A percentile compares a stretch with the other conserved stretches of the same genome.
phyloP scores from a whole-genome alignment of 37 sponge, comb jelly and placozoan genomes.

The Eunapius fragilis region DNA sequence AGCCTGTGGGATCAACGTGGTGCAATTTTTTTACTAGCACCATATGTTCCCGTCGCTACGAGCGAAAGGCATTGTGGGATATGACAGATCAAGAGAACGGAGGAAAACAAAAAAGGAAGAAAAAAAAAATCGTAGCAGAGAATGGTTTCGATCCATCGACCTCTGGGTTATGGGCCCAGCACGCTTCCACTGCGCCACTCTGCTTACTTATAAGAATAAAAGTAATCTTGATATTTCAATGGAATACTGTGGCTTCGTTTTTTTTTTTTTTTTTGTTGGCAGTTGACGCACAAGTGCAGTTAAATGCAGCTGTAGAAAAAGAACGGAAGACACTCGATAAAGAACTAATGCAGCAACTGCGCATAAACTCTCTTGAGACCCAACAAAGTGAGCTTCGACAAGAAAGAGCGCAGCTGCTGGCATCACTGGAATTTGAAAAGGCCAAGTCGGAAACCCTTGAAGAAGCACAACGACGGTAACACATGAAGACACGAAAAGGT shows the following conservation, averaged over 20 bases:
- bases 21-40: no score
- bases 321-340: constrained; percentile 67
- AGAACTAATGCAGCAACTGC: constrained; percentile 42
- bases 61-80: no score
- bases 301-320: constrained; percentile 52
- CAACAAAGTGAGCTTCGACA: constrained; percentile 52
- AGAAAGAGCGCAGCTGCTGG: constrained; percentile 71
- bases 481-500: no score
- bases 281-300: constrained; percentile 63
- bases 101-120: background rate
- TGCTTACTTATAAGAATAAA: no score
- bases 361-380: constrained; percentile 49
- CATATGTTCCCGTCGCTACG: no score
- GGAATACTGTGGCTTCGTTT: no score
- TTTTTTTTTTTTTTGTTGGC: background rate
- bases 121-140: constrained; percentile 82
- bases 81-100: no score
- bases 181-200: constrained; percentile 96
- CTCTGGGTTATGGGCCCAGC: constrained; percentile 97
- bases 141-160: no score
- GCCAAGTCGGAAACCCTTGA: constrained; percentile 66
- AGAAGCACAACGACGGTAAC: constrained; percentile 71
- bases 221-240: no score
- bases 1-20: no score
- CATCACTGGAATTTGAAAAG: constrained; percentile 72